Evolutionary conservation across 2,888 invertebrate genomes (phyloP), one percentile per base, ranked within the genome.

Genomic region (Monochamus alternatus): DNA sequence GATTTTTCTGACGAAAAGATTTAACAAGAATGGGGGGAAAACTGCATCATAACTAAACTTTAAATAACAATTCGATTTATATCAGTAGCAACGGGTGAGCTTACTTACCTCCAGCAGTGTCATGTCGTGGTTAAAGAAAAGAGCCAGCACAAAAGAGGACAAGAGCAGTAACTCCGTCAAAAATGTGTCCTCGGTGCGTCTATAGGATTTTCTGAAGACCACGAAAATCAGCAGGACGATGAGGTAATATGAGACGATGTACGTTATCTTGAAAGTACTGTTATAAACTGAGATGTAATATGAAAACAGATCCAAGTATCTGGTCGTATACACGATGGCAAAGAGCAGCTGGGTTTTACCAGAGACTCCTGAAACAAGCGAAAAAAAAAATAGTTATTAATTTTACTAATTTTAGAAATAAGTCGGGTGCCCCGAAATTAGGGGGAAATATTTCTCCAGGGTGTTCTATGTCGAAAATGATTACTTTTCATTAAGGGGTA

Each of bases 311-410:
- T 75, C 75, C 12, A 73, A 2, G 30, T 75, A 75, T 73, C 68
- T 75, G 38, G 65, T 59, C 12, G 64, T 55, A 38, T 62, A 75
- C 10, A 71, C 72, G 32, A 69, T 43, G n/a, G 58, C n/a, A 5
- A 72, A 72, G 12, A 75, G 44, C 3, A 75, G 55, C 38, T 75
- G 75, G 30, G 60, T 73, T 63, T 59, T 68, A 3, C 60, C 68
- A 5, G 75, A 75, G 14, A 75, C n/a, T 22, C 73, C 75, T 75
- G 52, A 58, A 75, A 75, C 31, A 71, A 47, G 44, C 52, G 62
- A 47, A 22, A 30, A 60, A 31, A 9, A 51, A 12, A 51, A 51
- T 1, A 51, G 7, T n/a, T 51, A n/a, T 51, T 47, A 10, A 9
- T 47, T 10, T 10, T 7, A 47, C 47, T 47, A 9, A 1, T 47